phyloP scores from a whole-genome alignment of 2,797 vertebrate genomes.

The Rhinichthys osculus region DNA sequence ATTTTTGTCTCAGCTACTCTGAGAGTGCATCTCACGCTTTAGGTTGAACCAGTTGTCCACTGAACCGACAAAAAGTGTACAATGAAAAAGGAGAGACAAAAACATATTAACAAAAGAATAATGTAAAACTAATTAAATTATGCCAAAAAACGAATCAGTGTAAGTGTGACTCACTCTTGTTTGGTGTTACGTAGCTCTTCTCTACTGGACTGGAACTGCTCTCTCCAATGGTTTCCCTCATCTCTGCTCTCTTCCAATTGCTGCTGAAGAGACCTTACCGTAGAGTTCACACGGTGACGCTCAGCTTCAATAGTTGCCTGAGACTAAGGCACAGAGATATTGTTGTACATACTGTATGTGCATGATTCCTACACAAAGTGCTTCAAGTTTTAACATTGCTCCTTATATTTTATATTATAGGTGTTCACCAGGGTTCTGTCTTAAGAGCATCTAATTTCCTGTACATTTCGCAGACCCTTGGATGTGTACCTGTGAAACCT shows the following conservation, averaged over 20 bases:
- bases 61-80: slow-evolving; percentile 15
- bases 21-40: slow-evolving; percentile 43
- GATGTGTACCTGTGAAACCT: slow-evolving; percentile 84
- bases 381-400: neutral
- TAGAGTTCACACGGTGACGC: slow-evolving; percentile 83
- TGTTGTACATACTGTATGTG: neutral
- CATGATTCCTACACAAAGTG: slow-evolving; percentile 1
- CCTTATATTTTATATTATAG: neutral
- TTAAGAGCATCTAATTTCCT: neutral
- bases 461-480: neutral
- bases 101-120: neutral
- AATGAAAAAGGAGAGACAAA: slow-evolving; percentile 26
- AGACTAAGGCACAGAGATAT: slow-evolving; percentile 75
- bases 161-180: slow-evolving; percentile 83
- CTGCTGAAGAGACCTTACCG: slow-evolving; percentile 85
- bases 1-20: slow-evolving; percentile 37
- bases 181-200: slow-evolving; percentile 87
- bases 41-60: slow-evolving; percentile 38
- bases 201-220: slow-evolving; percentile 88
- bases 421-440: neutral
- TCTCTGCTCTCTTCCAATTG: slow-evolving; percentile 91
- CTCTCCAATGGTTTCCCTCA: slow-evolving; percentile 91
- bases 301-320: slow-evolving; percentile 88
- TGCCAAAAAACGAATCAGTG: neutral
- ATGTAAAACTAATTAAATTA: neutral